A percentile compares a stretch with the other conserved stretches of the same genome.
These are phyloP conservation scores for Scaptomyza caliginosa DNA, from an alignment of 2,888 invertebrate species.

Conservation along the genomic window DNA sequence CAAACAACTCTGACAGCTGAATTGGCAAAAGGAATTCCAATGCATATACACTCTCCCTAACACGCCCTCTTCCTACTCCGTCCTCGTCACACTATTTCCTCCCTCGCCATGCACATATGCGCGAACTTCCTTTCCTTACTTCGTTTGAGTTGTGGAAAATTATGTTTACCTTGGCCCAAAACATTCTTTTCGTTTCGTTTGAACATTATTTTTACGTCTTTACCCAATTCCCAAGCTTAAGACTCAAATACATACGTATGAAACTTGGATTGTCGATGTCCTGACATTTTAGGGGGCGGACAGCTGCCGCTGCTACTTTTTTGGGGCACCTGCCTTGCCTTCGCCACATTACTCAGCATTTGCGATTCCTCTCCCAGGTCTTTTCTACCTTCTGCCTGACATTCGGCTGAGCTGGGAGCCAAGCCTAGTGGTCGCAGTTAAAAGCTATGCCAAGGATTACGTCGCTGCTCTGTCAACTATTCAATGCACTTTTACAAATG, in stretches of 20 bases:
- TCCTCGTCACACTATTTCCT: neutral
- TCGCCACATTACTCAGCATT: slow-evolving; percentile 21
- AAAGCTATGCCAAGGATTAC: slow-evolving; percentile 44
- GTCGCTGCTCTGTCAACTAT: slow-evolving; percentile 36
- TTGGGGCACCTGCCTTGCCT: slow-evolving; percentile 5
- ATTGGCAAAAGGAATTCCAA: slow-evolving; percentile 44
- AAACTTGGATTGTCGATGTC: slow-evolving; percentile 7
- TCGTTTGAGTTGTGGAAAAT: slow-evolving; percentile 62
- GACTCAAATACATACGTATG: slow-evolving; percentile 9
- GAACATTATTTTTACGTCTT: slow-evolving; percentile 35
- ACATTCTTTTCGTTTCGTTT: slow-evolving; percentile 33
- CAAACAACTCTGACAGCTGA: slow-evolving; percentile 39
- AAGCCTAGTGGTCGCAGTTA: slow-evolving; percentile 8
- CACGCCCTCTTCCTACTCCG: neutral
- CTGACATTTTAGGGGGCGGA: slow-evolving; percentile 26
- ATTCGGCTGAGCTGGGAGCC: slow-evolving; percentile 22
- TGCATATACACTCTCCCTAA: slow-evolving; percentile 22
- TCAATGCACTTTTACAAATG: slow-evolving; percentile 20
- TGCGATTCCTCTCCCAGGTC: slow-evolving; percentile 17
- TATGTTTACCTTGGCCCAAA: slow-evolving; percentile 67
- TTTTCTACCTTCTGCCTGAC: slow-evolving; percentile 17
- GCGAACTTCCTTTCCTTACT: slow-evolving; percentile 17
- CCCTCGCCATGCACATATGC: slow-evolving; percentile 2
- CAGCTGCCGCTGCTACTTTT: slow-evolving; percentile 19
- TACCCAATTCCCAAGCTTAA: slow-evolving; percentile 8